Evolutionary conservation across 2,113 vertebrate genomes (phyloP).

Genomic region (Podarcis cretensis): DNA sequence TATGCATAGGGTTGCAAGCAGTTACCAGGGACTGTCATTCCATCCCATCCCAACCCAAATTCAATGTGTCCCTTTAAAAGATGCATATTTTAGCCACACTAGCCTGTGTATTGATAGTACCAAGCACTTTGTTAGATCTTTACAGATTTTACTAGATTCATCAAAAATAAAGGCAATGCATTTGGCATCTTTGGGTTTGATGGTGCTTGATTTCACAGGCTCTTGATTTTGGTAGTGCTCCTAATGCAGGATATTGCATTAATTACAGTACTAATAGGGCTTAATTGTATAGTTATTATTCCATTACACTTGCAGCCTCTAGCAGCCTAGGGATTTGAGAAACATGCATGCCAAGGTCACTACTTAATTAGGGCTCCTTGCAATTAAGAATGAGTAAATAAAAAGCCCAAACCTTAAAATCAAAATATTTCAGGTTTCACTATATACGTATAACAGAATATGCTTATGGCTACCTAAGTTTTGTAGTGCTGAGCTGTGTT

Average conservation of each 20-base stretch:
- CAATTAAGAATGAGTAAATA: constrained; percentile 43
- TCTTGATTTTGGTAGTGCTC: background rate
- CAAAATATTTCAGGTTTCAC: constrained; percentile 22
- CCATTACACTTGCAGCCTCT: constrained; percentile 32
- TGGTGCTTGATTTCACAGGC: constrained; percentile 25
- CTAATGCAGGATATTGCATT: background rate
- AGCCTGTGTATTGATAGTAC: background rate
- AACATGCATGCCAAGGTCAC: constrained; percentile 30
- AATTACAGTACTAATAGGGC: constrained; percentile 6
- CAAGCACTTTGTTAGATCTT: background rate
- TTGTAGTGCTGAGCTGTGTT: background rate
- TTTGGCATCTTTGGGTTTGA: background rate
- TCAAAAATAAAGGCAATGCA: background rate
- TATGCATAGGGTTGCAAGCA: background rate
- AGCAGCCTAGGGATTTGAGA: background rate
- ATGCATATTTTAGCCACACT: background rate
- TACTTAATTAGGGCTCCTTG: background rate
- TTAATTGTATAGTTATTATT: background rate
- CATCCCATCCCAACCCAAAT: no score
- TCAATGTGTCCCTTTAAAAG: background rate
- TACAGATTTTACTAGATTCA: background rate
- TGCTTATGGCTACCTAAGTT: background rate
- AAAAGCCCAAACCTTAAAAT: constrained; percentile 35
- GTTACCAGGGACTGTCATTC: background rate
- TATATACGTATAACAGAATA: background rate